A percentile compares a stretch with the other conserved stretches of the same genome.
Evolutionary conservation across 35 echinoderm and acorn worm species (phyloP).

Genomic region (Apostichopus japonicus): DNA sequence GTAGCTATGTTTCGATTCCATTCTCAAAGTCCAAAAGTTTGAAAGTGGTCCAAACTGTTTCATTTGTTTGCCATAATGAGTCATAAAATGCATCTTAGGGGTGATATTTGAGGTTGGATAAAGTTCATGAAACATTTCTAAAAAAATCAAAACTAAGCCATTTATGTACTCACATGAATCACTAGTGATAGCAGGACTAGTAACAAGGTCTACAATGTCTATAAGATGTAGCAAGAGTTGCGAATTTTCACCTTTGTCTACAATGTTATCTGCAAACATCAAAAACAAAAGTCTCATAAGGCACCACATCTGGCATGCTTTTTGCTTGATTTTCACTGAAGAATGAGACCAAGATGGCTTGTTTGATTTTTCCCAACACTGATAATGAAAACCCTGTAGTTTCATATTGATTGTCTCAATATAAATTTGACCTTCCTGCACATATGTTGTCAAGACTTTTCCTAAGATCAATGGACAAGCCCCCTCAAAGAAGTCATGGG

Average conservation of each 20-base stretch:
- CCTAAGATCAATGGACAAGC: conserved; percentile 5
- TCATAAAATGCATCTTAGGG: conserved; percentile 15
- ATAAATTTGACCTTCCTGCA: neutral
- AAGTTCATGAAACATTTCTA: neutral
- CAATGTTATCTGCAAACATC: conserved; percentile 16
- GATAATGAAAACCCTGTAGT: neutral
- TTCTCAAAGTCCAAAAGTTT: conserved; percentile 15
- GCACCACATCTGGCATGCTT: conserved; percentile 58
- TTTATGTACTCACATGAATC: neutral
- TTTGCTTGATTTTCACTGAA: conserved; percentile 32
- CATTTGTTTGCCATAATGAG: conserved; percentile 25
- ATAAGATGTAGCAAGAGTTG: neutral
- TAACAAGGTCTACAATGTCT: conserved; percentile 11
- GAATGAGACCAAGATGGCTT: conserved; percentile 22
- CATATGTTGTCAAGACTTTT: conserved; percentile 20
- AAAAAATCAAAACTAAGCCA: neutral
- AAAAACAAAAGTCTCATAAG: conserved; percentile 21
- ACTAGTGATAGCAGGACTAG: neutral
- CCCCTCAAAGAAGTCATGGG: conserved; percentile 37
- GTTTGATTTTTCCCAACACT: neutral
- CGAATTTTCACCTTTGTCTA: conserved; percentile 21
- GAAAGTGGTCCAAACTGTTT: conserved; percentile 8
- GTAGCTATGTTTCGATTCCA: conserved; percentile 27
- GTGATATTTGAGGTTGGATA: neutral
- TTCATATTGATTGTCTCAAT: too few relatives aligned